phyloP scores from a whole-genome alignment of 1,140 invertebrate species.

The Megalopta genalis region DNA sequence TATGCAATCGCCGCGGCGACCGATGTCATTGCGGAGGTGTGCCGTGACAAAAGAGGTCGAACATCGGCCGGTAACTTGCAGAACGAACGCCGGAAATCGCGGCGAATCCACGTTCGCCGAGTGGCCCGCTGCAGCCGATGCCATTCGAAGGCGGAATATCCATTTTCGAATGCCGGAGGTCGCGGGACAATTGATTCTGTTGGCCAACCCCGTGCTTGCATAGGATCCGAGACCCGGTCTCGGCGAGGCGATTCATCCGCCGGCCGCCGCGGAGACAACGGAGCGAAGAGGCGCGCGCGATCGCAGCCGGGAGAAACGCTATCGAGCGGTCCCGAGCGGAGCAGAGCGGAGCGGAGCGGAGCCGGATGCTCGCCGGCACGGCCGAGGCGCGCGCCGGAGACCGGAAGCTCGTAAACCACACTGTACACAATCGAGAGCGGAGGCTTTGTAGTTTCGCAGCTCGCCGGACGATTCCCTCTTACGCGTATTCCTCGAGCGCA shows the following conservation, averaged over 20 bases:
- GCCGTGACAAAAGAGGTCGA: not conserved
- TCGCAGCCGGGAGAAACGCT: slow-evolving; percentile 6
- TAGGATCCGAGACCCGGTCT: not conserved
- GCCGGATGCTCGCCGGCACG: slow-evolving; percentile 24
- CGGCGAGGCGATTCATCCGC: not conserved
- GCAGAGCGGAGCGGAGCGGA: not conserved
- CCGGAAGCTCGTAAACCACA: slow-evolving; percentile 57
- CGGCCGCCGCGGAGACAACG: not conserved
- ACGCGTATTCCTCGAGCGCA: slow-evolving; percentile 45
- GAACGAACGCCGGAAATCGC: not conserved
- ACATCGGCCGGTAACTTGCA: not conserved
- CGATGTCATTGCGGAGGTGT: too few relatives aligned
- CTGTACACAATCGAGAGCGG: slow-evolving; percentile 42
- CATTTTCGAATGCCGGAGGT: not conserved
- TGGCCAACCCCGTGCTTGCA: not conserved
- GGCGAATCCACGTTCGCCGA: not conserved
- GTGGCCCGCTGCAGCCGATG: not conserved
- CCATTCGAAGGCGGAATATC: not conserved
- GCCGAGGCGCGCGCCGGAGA: not conserved
- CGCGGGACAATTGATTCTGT: not conserved
- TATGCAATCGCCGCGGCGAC: too few relatives aligned
- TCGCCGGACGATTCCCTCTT: slow-evolving; percentile 46
- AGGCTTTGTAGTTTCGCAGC: slow-evolving; percentile 47
- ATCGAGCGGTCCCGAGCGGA: not conserved
- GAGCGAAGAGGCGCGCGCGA: not conserved